phyloP scores from a whole-genome alignment of 1,140 invertebrate genomes.

The Anastrepha obliqua region DNA sequence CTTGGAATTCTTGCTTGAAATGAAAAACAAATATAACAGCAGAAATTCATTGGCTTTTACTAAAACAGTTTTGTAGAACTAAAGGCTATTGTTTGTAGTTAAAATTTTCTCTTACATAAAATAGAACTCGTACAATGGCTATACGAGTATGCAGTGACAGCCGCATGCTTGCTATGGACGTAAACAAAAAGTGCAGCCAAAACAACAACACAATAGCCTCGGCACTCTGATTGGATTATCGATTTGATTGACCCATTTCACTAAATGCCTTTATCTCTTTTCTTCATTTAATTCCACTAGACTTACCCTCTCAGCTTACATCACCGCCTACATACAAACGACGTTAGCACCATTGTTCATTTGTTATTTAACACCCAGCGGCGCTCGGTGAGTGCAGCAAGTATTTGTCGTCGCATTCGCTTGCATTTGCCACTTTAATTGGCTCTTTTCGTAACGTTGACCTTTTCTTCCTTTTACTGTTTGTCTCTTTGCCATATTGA shows the following conservation, averaged over 20 bases:
- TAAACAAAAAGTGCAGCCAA: not conserved
- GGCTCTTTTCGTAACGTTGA: conserved; percentile 25
- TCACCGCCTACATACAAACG: not conserved
- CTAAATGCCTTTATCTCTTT: not conserved
- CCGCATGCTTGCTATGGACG: not conserved
- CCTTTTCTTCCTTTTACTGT: not conserved
- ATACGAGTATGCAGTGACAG: no score
- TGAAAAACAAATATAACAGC: no score
- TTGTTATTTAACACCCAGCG: not conserved
- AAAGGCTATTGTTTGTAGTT: no score
- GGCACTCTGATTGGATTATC: conserved; percentile 28
- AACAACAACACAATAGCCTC: not conserved
- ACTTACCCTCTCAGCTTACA: not conserved
- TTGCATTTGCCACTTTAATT: not conserved
- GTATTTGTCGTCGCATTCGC: not conserved
- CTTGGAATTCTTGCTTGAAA: no score
- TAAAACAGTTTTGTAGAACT: no score
- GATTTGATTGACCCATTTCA: conserved; percentile 12
- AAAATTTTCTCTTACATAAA: no score
- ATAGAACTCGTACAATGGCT: no score
- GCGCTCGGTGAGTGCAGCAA: not conserved
- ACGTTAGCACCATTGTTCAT: not conserved
- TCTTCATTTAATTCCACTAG: not conserved
- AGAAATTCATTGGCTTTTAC: no score
- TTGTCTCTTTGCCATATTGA: not conserved